phyloP scores from a whole-genome alignment of 1,140 invertebrate genomes.

The Drosophila busckii region DNA sequence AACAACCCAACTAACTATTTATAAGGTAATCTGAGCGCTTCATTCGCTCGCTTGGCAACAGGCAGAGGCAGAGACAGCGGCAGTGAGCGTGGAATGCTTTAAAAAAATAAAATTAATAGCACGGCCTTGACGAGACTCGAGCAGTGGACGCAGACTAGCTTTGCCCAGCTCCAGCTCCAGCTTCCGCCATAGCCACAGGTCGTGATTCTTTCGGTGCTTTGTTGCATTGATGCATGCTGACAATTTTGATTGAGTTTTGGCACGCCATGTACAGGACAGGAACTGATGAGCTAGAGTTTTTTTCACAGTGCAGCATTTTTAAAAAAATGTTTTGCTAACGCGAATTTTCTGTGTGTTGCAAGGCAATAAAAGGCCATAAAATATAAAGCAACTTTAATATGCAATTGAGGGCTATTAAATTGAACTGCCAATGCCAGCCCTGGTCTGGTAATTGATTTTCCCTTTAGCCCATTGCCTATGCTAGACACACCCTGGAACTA shows the following conservation, averaged over 20 bases:
- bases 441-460: conserved; percentile 49
- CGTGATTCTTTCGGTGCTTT: not conserved
- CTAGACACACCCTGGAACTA: not conserved
- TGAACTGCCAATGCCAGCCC: no score
- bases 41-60: conserved; percentile 42
- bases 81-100: conserved; percentile 44
- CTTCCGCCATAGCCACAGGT: not conserved
- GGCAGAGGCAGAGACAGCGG: conserved; percentile 15
- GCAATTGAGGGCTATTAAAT: no score
- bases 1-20: conserved; percentile 53
- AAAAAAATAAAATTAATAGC: conserved; percentile 74
- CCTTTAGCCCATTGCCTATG: conserved; percentile 50
- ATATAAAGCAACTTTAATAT: no score
- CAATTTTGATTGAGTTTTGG: no score
- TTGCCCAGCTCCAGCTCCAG: not conserved
- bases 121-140: conserved; percentile 19
- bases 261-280: no score
- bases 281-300: not conserved
- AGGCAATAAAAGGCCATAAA: conserved; percentile 26
- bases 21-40: conserved; percentile 60
- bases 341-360: no score
- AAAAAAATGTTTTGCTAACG: conserved; percentile 51
- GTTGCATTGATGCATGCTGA: no score
- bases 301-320: conserved; percentile 18
- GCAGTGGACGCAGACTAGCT: not conserved